Conservation (phyloP, 2,113 vertebrate genomes). For the Emberiza fucata region DNA sequence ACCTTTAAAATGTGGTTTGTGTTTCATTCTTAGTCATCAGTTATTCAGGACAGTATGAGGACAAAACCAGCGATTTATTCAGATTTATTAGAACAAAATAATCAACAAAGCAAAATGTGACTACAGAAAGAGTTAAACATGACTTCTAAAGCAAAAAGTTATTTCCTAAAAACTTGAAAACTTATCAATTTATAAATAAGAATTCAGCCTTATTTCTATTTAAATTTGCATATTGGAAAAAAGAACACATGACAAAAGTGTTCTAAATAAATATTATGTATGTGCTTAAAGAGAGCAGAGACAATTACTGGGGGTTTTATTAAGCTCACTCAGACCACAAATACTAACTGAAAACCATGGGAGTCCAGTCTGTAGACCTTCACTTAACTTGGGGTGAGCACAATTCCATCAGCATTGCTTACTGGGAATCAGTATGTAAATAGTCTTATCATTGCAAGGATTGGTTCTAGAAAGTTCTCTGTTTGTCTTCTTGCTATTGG, state of each 20-base stretch:
- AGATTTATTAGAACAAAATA: background rate
- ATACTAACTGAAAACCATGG: background rate
- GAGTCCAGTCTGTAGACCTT: background rate
- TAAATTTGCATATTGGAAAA: background rate
- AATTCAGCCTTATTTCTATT: background rate
- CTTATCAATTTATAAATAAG: background rate
- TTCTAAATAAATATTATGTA: background rate
- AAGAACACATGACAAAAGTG: fast-evolving
- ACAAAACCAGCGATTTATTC: background rate
- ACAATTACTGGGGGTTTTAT: background rate
- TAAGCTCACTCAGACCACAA: background rate
- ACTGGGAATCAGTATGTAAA: background rate
- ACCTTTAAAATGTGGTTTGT: background rate
- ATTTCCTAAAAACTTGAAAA: background rate
- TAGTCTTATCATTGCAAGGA: background rate
- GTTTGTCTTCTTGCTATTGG: background rate
- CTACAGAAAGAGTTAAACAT: background rate
- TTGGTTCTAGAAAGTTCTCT: background rate
- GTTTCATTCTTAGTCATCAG: background rate
- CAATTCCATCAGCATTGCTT: background rate
- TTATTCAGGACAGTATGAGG: background rate
- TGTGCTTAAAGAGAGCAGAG: background rate
- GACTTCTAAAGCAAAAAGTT: background rate
- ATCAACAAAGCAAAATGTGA: background rate
- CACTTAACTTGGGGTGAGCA: background rate